Evolutionary conservation across 2,888 invertebrate genomes (phyloP), one percentile per base, ranked within the genome.

Genomic region (Campaea margaritaria): DNA sequence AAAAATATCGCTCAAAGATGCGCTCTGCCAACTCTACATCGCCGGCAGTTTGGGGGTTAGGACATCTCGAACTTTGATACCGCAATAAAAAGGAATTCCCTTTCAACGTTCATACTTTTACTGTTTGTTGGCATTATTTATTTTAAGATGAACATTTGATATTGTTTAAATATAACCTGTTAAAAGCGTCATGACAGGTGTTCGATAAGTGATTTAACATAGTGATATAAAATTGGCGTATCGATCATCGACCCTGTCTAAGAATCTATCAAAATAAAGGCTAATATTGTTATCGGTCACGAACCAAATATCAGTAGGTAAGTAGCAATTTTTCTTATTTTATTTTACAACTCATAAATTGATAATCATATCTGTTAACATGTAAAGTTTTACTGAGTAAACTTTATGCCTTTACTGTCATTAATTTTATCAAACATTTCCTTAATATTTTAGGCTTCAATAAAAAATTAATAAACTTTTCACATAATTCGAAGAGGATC

Each of bases 1-100:
- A 92, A 90, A 92, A 92, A 92, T 92, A 92, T 68, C 90, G 89
- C 89, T 89, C 88, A 67, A 87, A 90, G 91, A 91, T 88, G 89
- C 87, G 88, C 91, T 85, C 83, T 91, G 92, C 92, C 92, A 92
- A 91, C 81, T 88, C 84, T 76, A 78, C 69, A 79, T 77, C 81
- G 82, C 74, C 80, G 79, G 77, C 80, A 73, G 76, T 79, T 81
- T 75, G 48, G 63, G 82, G 82, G 85, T 84, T 85, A 83, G 82
- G 85, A 83, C 84, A 85, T 85, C 83, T 85, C 86, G 86, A 87
- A 84, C 89, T 89, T 86, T 89, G 89, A 85, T 87, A 85, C 86
- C 69, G 68, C 68, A 69, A 65, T 75, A 69, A 67, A 72, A 66
- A 72, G 70, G 71, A 67, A 68, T 76, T 78, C 75, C 75, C 75